Conservation (phyloP, 2,797 vertebrate genomes). For the Psittacula echo region DNA sequence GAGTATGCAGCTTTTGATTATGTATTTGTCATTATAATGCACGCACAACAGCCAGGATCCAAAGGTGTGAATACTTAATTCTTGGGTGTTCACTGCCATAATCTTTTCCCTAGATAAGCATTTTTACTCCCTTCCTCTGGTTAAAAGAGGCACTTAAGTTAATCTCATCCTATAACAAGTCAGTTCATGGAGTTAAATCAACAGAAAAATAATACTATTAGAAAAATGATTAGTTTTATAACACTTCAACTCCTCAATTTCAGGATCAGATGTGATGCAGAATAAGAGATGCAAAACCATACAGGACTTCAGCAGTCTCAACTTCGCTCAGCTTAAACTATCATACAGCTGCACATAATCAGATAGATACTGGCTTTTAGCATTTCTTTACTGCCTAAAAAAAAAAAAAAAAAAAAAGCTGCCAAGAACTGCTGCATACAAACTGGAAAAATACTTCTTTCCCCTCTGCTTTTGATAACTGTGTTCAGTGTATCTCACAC, state of each 20-base stretch:
- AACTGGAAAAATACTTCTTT: not conserved
- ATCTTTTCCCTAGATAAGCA: not conserved
- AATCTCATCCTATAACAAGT: not conserved
- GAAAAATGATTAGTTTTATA: not conserved
- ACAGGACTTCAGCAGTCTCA: not conserved
- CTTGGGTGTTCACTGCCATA: not conserved
- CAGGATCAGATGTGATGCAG: not conserved
- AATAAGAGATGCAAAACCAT: not conserved
- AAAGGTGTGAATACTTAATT: not conserved
- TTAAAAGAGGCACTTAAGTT: not conserved
- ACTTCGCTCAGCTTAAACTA: not conserved
- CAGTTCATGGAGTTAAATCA: not conserved
- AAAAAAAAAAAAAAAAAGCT: not conserved
- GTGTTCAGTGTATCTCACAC: not conserved
- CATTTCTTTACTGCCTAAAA: not conserved
- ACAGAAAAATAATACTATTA: not conserved
- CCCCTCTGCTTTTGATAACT: not conserved
- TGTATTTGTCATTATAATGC: not conserved
- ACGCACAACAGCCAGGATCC: not conserved
- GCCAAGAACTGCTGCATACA: not conserved
- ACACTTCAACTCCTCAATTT: not conserved
- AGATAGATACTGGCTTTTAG: not conserved
- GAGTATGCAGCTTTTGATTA: fast-evolving
- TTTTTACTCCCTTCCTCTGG: not conserved
- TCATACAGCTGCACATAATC: not conserved